Conservation (phyloP, 1,140 invertebrate genomes). For the Bombus fervidus region DNA sequence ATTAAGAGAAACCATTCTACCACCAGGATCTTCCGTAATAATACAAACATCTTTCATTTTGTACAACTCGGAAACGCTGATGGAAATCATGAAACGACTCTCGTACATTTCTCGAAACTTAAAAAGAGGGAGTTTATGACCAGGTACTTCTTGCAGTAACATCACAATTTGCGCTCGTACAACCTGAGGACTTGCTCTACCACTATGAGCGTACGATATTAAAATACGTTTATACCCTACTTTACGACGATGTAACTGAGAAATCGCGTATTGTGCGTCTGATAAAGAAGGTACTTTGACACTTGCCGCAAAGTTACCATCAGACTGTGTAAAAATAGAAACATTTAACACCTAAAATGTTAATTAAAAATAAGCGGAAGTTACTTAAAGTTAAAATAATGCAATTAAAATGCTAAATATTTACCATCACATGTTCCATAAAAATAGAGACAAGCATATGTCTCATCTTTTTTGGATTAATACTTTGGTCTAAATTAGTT, state of each 20-base stretch:
- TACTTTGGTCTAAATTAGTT: constrained; percentile 90
- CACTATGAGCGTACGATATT: constrained; percentile 88
- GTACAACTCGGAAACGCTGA: constrained; percentile 91
- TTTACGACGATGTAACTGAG: constrained; percentile 91
- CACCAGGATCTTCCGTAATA: constrained; percentile 88
- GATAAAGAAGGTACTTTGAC: constrained; percentile 86
- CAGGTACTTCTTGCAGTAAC: constrained; percentile 88
- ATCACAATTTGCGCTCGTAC: constrained; percentile 86
- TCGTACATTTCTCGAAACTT: constrained; percentile 94
- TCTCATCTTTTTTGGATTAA: constrained; percentile 88
- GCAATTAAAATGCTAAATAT: constrained; percentile 36
- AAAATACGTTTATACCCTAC: constrained; percentile 92
- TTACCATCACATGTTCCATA: constrained; percentile 87
- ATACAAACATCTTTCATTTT: constrained; percentile 90
- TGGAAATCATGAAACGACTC: constrained; percentile 89
- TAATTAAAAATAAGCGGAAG: background rate
- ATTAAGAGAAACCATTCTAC: constrained; percentile 87
- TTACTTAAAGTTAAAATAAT: background rate
- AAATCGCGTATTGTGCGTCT: constrained; percentile 92
- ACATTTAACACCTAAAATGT: constrained; percentile 86
- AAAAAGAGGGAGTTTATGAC: constrained; percentile 90
- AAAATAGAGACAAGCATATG: constrained; percentile 86
- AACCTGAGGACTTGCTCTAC: constrained; percentile 86
- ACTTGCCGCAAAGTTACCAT: constrained; percentile 87
- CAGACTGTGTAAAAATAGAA: constrained; percentile 86